Evolutionary conservation across 2,113 vertebrate genomes (phyloP).

Genomic region (Saimiri boliviensis): DNA sequence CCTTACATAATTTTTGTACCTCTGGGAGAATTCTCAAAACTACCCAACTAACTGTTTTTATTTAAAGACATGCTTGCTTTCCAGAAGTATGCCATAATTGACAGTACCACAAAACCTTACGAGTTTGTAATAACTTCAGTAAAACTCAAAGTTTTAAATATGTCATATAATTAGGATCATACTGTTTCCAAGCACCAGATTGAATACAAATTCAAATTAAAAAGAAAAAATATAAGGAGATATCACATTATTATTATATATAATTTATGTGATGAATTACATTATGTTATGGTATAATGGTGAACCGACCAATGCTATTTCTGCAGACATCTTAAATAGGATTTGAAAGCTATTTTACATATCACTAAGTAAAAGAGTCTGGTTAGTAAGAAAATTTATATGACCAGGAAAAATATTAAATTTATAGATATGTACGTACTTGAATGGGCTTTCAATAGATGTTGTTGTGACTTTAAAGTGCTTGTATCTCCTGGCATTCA

Average conservation of each 20-base stretch:
- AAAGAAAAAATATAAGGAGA: not conserved
- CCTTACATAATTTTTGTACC: not conserved
- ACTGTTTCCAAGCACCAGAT: not conserved
- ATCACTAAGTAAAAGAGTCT: conserved; percentile 33
- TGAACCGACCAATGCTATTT: not conserved
- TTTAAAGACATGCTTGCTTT: not conserved
- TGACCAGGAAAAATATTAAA: not conserved
- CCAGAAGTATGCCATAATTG: conserved; percentile 12
- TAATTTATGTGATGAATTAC: conserved; percentile 5
- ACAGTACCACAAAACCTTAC: not conserved
- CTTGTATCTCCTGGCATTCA: conserved; percentile 99
- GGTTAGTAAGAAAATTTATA: conserved; percentile 15
- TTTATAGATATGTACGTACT: conserved; percentile 86
- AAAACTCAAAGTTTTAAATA: conserved; percentile 40
- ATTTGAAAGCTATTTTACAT: conserved; percentile 29
- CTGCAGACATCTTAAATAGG: conserved; percentile 7
- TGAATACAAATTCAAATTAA: not conserved
- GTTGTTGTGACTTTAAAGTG: conserved; percentile 99
- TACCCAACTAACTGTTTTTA: not conserved
- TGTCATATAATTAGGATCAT: conserved; percentile 27
- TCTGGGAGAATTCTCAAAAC: not conserved
- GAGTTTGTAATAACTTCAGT: not conserved
- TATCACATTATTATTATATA: not conserved
- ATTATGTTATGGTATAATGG: not conserved
- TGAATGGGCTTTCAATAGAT: conserved; percentile 99